Evolutionary conservation across 2,797 vertebrate genomes (phyloP).

Genomic region (Lophotriccus pileatus): DNA sequence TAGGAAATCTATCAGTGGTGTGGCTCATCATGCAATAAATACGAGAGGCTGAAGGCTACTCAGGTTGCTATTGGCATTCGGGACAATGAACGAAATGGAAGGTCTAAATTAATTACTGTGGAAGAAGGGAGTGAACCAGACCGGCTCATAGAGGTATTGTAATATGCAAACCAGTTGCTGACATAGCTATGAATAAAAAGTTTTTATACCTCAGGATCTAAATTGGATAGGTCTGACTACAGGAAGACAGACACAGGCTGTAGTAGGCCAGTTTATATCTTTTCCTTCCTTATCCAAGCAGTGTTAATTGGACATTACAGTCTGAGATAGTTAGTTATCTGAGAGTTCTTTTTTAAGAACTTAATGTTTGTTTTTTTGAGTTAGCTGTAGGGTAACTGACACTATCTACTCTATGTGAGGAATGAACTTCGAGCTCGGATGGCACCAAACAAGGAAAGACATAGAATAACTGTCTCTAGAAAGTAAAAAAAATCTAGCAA

Average conservation of each 20-base stretch:
- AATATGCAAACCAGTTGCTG: neutral
- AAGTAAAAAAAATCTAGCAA: neutral
- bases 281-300: neutral
- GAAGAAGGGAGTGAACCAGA: slow-evolving; percentile 84
- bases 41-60: slow-evolving; percentile 85
- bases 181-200: neutral
- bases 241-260: neutral
- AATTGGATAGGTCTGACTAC: neutral
- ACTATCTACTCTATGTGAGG: neutral
- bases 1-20: slow-evolving; percentile 93
- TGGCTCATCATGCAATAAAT: slow-evolving; percentile 88
- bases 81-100: slow-evolving; percentile 87
- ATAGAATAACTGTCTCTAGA: neutral
- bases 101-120: slow-evolving; percentile 81
- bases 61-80: slow-evolving; percentile 88
- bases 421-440: neutral
- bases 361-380: neutral
- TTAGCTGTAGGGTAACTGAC: neutral
- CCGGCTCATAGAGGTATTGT: slow-evolving; percentile 75
- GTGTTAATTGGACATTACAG: neutral
- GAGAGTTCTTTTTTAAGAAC: neutral
- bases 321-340: neutral
- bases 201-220: neutral
- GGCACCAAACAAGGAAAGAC: neutral
- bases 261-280: neutral